Evolutionary conservation across 2,797 vertebrate species (phyloP).

Genomic region (Sebastes cheni): DNA sequence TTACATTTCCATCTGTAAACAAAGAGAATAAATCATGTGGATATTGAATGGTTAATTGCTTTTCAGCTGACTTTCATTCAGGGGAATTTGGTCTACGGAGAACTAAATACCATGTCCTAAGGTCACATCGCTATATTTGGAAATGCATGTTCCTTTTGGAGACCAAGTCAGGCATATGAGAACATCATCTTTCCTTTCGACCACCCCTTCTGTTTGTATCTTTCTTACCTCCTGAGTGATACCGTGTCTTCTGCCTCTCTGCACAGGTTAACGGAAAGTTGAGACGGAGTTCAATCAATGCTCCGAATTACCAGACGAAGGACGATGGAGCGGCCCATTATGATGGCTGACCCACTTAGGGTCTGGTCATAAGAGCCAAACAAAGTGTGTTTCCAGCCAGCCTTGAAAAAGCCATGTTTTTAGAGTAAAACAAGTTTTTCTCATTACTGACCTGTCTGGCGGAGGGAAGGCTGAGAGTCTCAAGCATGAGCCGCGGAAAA

Average conservation of each 20-base stretch:
- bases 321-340: conserved; percentile 59
- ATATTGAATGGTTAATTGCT: conserved; percentile 17
- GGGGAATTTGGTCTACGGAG: conserved; percentile 1
- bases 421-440: conserved; percentile 62
- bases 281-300: conserved; percentile 80
- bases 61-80: conserved; percentile 15
- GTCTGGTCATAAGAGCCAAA: conserved; percentile 49
- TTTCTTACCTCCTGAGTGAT: conserved; percentile 67
- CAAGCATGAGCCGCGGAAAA: conserved; percentile 22
- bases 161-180: conserved; percentile 58
- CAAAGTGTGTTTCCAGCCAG: conserved; percentile 45
- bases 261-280: conserved; percentile 75
- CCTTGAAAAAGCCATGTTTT: conserved; percentile 45
- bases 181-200: conserved; percentile 60
- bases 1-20: conserved; percentile 27
- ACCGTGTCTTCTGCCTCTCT: conserved; percentile 71
- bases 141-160: conserved; percentile 40
- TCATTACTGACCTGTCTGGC: conserved; percentile 56
- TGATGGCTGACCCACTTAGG: conserved; percentile 73
- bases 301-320: conserved; percentile 66
- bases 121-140: conserved; percentile 59
- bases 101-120: conserved; percentile 45
- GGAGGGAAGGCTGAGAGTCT: conserved; percentile 12
- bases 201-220: conserved; percentile 47
- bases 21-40: conserved; percentile 15